phyloP scores from a whole-genome alignment of 2,113 vertebrate genomes.

The Myotis yumanensis region DNA sequence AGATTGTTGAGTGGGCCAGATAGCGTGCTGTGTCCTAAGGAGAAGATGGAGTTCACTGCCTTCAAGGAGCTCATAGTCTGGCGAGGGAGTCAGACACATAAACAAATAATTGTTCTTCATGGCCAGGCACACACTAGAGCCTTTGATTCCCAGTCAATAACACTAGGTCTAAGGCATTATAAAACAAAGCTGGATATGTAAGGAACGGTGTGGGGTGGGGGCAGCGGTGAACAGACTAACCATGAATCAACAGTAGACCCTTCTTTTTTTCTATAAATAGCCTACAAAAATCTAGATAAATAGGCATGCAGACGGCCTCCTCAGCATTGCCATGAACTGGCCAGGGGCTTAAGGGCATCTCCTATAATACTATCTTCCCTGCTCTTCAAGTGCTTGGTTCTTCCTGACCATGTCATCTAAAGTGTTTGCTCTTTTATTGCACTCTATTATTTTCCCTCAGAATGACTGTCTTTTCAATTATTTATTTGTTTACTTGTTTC shows the following conservation, averaged over 20 bases:
- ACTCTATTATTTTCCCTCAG: conserved; percentile 8
- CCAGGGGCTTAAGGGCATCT: neutral
- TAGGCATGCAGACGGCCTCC: conserved; percentile 45
- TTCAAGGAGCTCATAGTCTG: conserved; percentile 76
- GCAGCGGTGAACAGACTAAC: conserved; percentile 18
- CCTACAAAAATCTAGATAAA: conserved; percentile 66
- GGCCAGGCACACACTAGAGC: conserved; percentile 63
- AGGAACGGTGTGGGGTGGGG: conserved; percentile 35
- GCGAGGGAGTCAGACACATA: conserved; percentile 64
- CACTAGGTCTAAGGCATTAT: conserved; percentile 31
- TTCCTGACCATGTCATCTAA: neutral
- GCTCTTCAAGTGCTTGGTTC: neutral
- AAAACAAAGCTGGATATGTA: conserved; percentile 70
- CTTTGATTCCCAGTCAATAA: conserved; percentile 70
- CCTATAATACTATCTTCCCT: neutral
- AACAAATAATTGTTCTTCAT: conserved; percentile 72
- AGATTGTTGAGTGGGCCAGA: neutral
- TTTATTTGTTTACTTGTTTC: neutral
- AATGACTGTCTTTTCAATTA: neutral
- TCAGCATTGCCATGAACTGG: neutral
- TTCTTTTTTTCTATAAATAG: conserved; percentile 67
- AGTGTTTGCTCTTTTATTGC: neutral
- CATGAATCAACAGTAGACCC: conserved; percentile 64
- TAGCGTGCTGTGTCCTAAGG: conserved; percentile 25
- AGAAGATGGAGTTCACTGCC: conserved; percentile 63